Evolutionary conservation across 1,140 invertebrate genomes (phyloP).

Genomic region (Campodea augens): DNA sequence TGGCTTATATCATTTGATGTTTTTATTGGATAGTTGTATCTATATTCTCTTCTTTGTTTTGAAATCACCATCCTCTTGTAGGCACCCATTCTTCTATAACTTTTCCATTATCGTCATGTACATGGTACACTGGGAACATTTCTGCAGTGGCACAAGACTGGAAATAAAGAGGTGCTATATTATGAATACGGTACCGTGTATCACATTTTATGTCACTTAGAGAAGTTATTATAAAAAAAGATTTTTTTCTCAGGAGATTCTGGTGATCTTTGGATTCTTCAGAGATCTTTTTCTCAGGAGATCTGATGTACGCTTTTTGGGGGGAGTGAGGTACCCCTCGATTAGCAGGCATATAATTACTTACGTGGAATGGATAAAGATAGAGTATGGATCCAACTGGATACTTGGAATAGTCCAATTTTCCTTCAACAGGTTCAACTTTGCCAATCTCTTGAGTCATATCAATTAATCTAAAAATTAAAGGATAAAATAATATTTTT

Average conservation of each 20-base stretch:
- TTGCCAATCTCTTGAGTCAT: slow-evolving; percentile 23
- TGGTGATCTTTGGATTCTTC: too few species aligned
- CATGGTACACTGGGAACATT: neutral
- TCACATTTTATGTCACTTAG: neutral
- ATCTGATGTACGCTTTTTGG: too few species aligned
- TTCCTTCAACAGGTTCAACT: slow-evolving; percentile 16
- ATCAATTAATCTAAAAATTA: slow-evolving; percentile 12
- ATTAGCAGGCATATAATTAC: slow-evolving; percentile 12
- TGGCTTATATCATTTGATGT: too few species aligned
- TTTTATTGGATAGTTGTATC: too few species aligned
- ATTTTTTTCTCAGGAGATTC: too few species aligned
- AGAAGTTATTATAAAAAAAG: too few species aligned
- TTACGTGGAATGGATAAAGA: slow-evolving; percentile 22
- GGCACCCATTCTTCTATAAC: neutral
- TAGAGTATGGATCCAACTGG: slow-evolving; percentile 20
- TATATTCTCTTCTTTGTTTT: too few species aligned
- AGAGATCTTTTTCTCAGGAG: too few species aligned
- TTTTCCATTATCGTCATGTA: neutral
- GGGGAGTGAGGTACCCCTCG: too few species aligned
- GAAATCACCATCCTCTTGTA: neutral
- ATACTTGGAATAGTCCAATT: slow-evolving; percentile 15
- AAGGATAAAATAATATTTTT: neutral
- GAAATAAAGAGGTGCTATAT: neutral
- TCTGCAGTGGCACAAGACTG: neutral
- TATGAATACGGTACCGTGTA: neutral